Evolutionary conservation across 2,797 vertebrate species (phyloP), one percentile per base, ranked within the genome.

Genomic region (Tokudaia tokunoshimensis): DNA sequence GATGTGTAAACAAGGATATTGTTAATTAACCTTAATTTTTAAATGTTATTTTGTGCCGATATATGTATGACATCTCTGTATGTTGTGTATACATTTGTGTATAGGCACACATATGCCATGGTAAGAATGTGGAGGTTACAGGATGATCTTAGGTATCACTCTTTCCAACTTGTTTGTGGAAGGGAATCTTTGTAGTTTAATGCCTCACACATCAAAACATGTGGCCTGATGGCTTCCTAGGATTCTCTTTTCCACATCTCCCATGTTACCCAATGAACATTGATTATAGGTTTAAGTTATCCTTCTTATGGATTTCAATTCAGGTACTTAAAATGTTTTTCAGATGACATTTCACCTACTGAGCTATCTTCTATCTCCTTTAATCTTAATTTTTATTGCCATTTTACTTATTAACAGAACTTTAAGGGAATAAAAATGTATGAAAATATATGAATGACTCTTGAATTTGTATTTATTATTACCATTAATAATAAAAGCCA

Each of bases 401-500:
- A 61, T 31, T 26, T 59, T 4, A 19, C 44, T 83, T 89, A 89
- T 91, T 37, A 92, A 26, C n/a, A 91, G 55, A 91, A 70, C 20
- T 94, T 55, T 29, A 85, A 76, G 24, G 4, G 6, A 37, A 17
- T 96, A 74, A 93, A 89, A 74, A 47, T 80, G 2, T 37, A 78
- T 55, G 15, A n/a, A 94, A 91, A 94, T 81, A 29, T 87, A 6
- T 96, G 37, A 92, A 85, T 50, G 29, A 0, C 3, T 89, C 26
- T 67, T 96, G 34, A 86, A 37, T 2, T 82, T 86, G 44, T 91
- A 72, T 72, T 94, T 96, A 37, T 44, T 63, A 50, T 78, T 90
- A 65, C 1, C 2, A 85, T 89, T 86, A 81, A 82, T 92, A 94
- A 81, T 3, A 41, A 92, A 97, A 70, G 11, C 34, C 29, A 78